Evolutionary conservation across 1,140 invertebrate species (phyloP).

Genomic region (Lutraria rhynchaena): DNA sequence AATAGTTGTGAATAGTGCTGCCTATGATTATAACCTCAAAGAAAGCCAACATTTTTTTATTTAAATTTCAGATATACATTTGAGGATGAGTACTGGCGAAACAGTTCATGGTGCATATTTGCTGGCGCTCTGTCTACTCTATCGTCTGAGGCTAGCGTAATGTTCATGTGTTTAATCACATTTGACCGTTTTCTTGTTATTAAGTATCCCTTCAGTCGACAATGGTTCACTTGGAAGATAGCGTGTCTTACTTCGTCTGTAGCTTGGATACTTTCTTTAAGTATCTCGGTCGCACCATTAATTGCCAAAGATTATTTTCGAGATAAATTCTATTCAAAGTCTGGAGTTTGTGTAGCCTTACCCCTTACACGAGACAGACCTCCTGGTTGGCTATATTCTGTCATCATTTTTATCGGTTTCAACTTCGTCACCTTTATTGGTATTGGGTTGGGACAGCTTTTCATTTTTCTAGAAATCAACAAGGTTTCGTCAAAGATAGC

Average conservation of each 20-base stretch:
- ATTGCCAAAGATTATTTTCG: too few species aligned
- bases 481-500: conserved; percentile 1
- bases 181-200: too few species aligned
- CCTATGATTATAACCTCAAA: too few species aligned
- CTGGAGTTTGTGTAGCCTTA: too few species aligned
- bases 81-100: conserved; percentile 63
- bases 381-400: too few species aligned
- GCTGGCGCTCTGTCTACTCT: conserved; percentile 68
- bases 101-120: conserved; percentile 59
- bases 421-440: conserved; percentile 59
- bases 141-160: conserved; percentile 65
- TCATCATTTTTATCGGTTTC: conserved; percentile 36
- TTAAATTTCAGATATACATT: conserved; percentile 59
- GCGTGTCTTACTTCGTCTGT: neutral
- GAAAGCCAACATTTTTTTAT: too few species aligned
- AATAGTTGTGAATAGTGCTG: too few species aligned
- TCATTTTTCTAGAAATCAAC: conserved; percentile 9
- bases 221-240: conserved; percentile 5
- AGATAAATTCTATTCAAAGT: conserved; percentile 56
- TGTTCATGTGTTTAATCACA: conserved; percentile 67
- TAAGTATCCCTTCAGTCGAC: conserved; percentile 65
- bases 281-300: conserved; percentile 59
- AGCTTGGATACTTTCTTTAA: conserved; percentile 54
- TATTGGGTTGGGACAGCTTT: conserved; percentile 24
- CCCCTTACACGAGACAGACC: too few species aligned